Evolutionary conservation across 2,888 invertebrate species (phyloP).

Genomic region (Bombylius major): DNA sequence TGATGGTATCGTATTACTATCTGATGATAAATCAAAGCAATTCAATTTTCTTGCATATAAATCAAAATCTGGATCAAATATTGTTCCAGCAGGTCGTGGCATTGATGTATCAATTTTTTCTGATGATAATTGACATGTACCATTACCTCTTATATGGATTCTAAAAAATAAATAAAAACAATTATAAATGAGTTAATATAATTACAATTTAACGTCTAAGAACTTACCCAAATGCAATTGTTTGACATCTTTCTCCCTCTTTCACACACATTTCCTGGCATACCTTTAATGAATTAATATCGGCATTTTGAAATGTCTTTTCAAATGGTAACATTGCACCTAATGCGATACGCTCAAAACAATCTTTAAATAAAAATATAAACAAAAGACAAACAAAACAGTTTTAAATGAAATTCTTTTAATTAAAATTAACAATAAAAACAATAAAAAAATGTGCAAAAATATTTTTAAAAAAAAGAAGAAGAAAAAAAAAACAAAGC

Average conservation of each 20-base stretch:
- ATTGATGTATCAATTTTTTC: conserved; percentile 38
- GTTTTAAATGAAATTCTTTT: not conserved
- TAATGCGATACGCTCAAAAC: conserved; percentile 50
- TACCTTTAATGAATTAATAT: conserved; percentile 45
- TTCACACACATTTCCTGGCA: conserved; percentile 52
- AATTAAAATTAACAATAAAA: no score
- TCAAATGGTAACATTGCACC: conserved; percentile 47
- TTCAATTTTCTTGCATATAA: conserved; percentile 44
- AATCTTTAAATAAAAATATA: conserved; percentile 40
- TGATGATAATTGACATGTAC: conserved; percentile 44
- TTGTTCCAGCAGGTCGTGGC: conserved; percentile 41
- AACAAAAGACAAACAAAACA: conserved; percentile 1
- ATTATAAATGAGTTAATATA: not conserved
- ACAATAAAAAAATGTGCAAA: no score
- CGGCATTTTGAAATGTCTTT: conserved; percentile 47
- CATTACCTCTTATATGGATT: conserved; percentile 48
- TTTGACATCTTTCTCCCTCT: conserved; percentile 47
- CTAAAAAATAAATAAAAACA: conserved; percentile 29
- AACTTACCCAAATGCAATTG: conserved; percentile 49
- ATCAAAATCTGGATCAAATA: conserved; percentile 48
- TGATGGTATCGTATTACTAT: conserved; percentile 1
- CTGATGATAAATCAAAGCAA: conserved; percentile 32
- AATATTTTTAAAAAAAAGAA: no score
- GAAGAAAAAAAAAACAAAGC: no score
- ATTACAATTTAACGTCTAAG: not conserved